Evolutionary conservation across 2,888 invertebrate species (phyloP), one percentile per base, ranked within the genome.

Genomic region (Stenichneumon culpator): DNA sequence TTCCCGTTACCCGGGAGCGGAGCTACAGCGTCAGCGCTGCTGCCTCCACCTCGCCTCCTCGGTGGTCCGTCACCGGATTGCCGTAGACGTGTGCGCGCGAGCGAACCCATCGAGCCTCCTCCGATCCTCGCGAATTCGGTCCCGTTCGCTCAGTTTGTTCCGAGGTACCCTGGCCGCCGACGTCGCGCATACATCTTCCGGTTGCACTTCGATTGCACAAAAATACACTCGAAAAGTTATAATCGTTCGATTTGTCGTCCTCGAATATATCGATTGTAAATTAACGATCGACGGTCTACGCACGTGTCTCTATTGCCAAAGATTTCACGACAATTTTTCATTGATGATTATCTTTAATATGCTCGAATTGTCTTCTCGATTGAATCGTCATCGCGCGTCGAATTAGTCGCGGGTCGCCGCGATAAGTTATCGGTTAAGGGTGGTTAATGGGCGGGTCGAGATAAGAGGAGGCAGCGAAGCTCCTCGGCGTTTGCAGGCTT

Each of bases 1-100:
- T 89, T 90, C 90, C 88, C 87, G 87, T 86, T 82, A 60, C 52
- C 72, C 70, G 50, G 44, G 28, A 47, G 63, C 32, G 47, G 11
- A 57, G 47, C 28, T 57, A 74, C 44, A 28, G 44, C 74, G 74
- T 50, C 74, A 74, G 47, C 60, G 54, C 14, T 54, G n/a, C 54
- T 36, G 19, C 57, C 39, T 39, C 44, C 39, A 39, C 22, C 54
- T 16, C 25, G 72, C 25, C 44, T 70, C 70, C 54, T 52, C 32
- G 70, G 14, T 32, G 39, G 60, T 39, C 57, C 60, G 63, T 60
- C 73, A 39, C 57, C 11, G 28, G 44, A 44, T 60, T 14, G 77
- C 67, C n/a, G 57, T 87, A 83, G 83, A 84, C 28, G 22, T 28
- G 63, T 25, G 79, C 72, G 79, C 63, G 79, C 79, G 47, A 65